Evolutionary conservation across 2,797 vertebrate species (phyloP).

Genomic region (Mus caroli): DNA sequence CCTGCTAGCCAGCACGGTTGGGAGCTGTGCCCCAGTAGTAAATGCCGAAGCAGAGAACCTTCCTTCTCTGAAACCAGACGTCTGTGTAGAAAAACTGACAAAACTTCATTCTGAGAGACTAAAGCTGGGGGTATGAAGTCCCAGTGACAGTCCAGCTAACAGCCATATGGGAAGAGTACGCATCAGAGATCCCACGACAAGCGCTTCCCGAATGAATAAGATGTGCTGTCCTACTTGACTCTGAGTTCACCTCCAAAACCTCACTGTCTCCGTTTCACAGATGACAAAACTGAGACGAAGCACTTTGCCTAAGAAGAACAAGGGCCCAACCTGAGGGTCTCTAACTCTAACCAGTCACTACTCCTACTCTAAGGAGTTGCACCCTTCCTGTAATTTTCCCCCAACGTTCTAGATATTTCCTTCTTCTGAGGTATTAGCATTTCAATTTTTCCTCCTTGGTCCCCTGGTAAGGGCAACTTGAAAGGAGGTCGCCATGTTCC

Average conservation of each 20-base stretch:
- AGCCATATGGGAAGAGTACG: too few relatives aligned
- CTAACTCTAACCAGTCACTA: background rate
- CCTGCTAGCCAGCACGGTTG: too few relatives aligned
- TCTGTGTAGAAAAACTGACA: background rate
- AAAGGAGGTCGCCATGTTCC: background rate
- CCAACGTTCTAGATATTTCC: constrained; percentile 41
- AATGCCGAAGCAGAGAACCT: background rate
- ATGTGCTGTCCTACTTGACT: accelerated
- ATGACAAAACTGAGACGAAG: background rate
- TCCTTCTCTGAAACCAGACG: background rate
- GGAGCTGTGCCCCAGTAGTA: background rate
- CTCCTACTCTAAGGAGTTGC: background rate
- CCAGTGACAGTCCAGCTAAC: background rate
- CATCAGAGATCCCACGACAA: background rate
- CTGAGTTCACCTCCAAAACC: background rate
- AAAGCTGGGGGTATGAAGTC: background rate
- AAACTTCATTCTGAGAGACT: background rate
- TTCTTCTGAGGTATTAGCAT: constrained; percentile 11
- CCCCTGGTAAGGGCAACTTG: background rate
- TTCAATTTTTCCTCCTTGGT: constrained; percentile 29
- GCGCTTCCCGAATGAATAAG: background rate
- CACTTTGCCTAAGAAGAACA: background rate
- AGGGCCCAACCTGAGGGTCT: accelerated
- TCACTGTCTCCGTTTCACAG: background rate
- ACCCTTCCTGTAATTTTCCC: background rate